Conservation (phyloP, 1,140 invertebrate species). For the Heliothis subflexa region DNA sequence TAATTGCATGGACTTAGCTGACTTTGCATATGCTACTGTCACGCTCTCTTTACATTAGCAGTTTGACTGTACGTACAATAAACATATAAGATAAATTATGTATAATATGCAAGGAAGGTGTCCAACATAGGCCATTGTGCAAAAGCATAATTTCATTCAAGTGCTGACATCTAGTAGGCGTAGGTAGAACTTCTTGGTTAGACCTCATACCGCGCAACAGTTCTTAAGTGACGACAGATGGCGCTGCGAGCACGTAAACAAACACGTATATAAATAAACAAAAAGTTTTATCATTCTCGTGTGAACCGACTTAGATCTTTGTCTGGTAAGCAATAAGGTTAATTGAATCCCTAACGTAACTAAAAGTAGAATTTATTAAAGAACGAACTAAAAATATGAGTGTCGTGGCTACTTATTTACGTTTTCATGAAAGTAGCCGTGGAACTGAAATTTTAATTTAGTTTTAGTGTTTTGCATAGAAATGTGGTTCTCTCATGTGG, state of each 20-base stretch:
- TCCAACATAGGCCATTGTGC: neutral
- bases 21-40: too few relatives aligned
- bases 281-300: neutral
- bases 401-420: neutral
- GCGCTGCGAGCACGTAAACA: conserved; percentile 17
- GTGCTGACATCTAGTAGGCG: neutral
- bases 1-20: too few relatives aligned
- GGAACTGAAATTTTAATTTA: neutral
- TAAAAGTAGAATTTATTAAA: neutral
- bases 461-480: neutral
- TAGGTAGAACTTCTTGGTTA: neutral
- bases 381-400: neutral
- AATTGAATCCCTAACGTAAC: neutral
- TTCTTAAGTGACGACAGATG: neutral
- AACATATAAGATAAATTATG: neutral
- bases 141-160: neutral
- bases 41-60: too few relatives aligned
- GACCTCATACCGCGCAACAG: neutral
- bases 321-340: neutral
- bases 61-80: too few relatives aligned
- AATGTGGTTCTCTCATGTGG: neutral
- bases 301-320: neutral
- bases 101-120: neutral
- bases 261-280: neutral
- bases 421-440: neutral